Evolutionary conservation across 2,888 invertebrate genomes (phyloP).

Genomic region (Melanostoma mellinum): DNA sequence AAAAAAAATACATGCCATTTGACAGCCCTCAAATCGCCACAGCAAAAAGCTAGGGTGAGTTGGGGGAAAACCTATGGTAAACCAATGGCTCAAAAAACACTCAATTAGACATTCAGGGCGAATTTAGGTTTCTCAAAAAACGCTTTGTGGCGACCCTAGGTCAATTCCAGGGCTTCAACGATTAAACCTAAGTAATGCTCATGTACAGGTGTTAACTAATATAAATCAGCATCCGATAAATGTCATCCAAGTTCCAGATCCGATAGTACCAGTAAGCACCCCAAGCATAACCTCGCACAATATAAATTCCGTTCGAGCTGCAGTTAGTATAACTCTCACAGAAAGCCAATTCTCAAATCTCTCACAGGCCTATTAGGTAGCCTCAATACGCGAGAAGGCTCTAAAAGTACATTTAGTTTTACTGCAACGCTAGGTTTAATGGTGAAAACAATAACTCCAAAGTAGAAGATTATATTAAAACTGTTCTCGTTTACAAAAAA

Average conservation of each 20-base stretch:
- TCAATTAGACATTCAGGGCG: no score
- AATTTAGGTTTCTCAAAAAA: no score
- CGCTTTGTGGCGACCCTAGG: no score
- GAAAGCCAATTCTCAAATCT: constrained; percentile 9
- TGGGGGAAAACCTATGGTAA: no score
- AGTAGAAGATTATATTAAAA: constrained; percentile 65
- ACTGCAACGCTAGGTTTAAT: constrained; percentile 43
- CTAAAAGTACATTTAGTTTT: constrained; percentile 19
- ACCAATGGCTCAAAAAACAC: no score
- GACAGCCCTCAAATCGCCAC: no score
- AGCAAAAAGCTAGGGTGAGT: no score
- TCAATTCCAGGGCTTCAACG: no score
- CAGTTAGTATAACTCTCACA: neutral
- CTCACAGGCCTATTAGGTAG: neutral
- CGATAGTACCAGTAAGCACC: no score
- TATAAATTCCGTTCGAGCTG: neutral
- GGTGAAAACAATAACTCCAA: constrained; percentile 43
- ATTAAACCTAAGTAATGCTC: no score
- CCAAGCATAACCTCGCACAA: neutral
- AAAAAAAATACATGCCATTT: no score
- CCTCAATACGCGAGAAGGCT: constrained; percentile 1
- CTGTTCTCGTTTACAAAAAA: constrained; percentile 49
- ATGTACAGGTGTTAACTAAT: no score
- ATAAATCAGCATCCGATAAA: neutral
- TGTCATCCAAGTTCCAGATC: neutral